phyloP scores from a whole-genome alignment of 2,888 invertebrate genomes.

The Erebia ligea region DNA sequence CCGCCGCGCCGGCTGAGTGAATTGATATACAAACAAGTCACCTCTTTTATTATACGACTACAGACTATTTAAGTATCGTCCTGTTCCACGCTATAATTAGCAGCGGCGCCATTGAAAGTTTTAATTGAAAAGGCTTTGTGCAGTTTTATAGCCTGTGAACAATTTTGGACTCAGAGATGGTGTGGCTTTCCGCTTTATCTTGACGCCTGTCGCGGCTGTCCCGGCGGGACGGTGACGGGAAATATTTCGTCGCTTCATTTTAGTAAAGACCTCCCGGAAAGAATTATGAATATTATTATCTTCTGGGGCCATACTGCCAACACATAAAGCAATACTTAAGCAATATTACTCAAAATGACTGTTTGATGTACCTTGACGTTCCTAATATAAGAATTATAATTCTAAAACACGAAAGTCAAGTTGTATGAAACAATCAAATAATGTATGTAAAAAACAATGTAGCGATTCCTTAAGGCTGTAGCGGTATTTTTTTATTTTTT shows the following conservation, averaged over 20 bases:
- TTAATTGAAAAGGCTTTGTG: constrained; percentile 82
- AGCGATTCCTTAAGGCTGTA: background rate
- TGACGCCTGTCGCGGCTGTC: constrained; percentile 43
- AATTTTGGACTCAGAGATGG: constrained; percentile 65
- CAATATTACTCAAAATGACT: too few species aligned
- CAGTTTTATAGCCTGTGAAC: constrained; percentile 76
- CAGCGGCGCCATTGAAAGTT: constrained; percentile 77
- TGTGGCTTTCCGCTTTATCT: constrained; percentile 54
- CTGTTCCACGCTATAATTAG: constrained; percentile 70
- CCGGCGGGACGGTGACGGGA: constrained; percentile 26
- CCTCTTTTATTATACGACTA: background rate
- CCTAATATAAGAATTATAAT: too few species aligned
- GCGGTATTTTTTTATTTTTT: background rate
- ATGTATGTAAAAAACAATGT: too few species aligned
- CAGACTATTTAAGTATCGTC: constrained; percentile 11
- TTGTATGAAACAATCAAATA: too few species aligned
- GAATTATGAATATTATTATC: constrained; percentile 19
- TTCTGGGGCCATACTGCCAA: background rate
- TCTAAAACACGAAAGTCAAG: too few species aligned
- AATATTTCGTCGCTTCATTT: constrained; percentile 31
- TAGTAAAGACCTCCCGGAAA: constrained; percentile 22
- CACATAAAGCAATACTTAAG: too few species aligned
- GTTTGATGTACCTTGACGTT: too few species aligned
- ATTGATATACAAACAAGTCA: constrained; percentile 3
- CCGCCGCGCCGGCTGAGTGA: background rate